Evolutionary conservation across 2,113 vertebrate genomes (phyloP).

Genomic region (Epinephelus lanceolatus): DNA sequence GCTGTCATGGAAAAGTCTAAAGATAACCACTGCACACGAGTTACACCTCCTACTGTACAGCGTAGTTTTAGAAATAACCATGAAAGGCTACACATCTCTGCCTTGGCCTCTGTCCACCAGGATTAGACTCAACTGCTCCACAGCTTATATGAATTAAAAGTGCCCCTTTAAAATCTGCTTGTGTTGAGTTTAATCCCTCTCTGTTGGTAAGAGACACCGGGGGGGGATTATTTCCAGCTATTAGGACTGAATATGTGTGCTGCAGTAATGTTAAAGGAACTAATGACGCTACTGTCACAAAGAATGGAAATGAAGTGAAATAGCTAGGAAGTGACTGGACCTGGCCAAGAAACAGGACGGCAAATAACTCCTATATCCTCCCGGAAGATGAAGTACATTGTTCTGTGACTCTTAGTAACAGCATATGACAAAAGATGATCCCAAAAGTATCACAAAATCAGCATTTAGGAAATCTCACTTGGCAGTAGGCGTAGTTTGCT

Average conservation of each 20-base stretch:
- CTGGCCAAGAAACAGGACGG: not conserved
- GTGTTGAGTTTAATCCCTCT: constrained; percentile 53
- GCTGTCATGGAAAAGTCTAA: constrained; percentile 29
- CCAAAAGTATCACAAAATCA: too few relatives aligned
- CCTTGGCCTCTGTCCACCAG: constrained; percentile 47
- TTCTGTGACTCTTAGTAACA: too few relatives aligned
- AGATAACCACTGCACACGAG: constrained; percentile 12
- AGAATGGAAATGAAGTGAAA: not conserved
- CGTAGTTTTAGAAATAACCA: constrained; percentile 3
- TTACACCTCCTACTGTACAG: not conserved
- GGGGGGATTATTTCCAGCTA: not conserved
- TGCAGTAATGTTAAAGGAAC: not conserved
- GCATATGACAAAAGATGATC: too few relatives aligned
- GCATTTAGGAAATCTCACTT: too few relatives aligned
- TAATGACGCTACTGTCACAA: not conserved
- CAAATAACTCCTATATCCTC: too few relatives aligned
- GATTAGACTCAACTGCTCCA: constrained; percentile 43
- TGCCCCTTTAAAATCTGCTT: constrained; percentile 53
- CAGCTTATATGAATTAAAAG: constrained; percentile 58
- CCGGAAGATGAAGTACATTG: too few relatives aligned
- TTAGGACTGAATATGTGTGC: not conserved
- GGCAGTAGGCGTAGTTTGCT: too few relatives aligned
- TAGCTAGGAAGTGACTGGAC: not conserved
- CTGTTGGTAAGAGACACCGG: constrained; percentile 38
- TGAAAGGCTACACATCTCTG: constrained; percentile 32